Evolutionary conservation across 1,140 invertebrate species (phyloP), one percentile per base, ranked within the genome.

Genomic region (Anoplolepis gracilipes): DNA sequence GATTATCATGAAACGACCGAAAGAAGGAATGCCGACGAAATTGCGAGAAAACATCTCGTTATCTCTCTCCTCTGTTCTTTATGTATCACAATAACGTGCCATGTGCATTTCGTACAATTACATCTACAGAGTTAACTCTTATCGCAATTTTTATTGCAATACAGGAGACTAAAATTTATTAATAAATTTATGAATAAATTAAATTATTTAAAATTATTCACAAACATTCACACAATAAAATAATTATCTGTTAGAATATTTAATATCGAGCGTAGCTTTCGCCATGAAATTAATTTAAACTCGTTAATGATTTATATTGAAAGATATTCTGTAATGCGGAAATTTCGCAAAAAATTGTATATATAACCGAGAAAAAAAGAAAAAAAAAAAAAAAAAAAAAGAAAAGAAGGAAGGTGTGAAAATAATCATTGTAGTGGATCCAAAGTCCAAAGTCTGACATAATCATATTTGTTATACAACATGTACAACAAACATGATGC

Each of bases 391-490:
- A n/a, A n/a, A n/a, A n/a, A n/a, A n/a, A n/a, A n/a, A n/a, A n/a
- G n/a, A n/a, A n/a, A n/a, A n/a, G n/a, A n/a, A n/a, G n/a, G n/a
- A n/a, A n/a, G 19, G 19, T n/a, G 25, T 10, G 57, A 33, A 53
- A 22, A 64, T 67, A 79, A 79, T 79, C 49, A 5, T 13, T 22
- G n/a, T n/a, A 61, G 2, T 65, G 42, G n/a, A 78, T 64, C 13
- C 28, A 0, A 64, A 30, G 16, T 49, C 39, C n/a, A n/a, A n/a
- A n/a, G n/a, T n/a, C n/a, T n/a, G n/a, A n/a, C n/a, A n/a, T 25
- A n/a, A 78, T 53, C 19, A 39, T 53, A 16, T 67, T 79, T 79
- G 30, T 42, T 78, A 49, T n/a, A 10, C 55, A 67, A 78, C 64
- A n/a, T n/a, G n/a, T n/a, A n/a, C n/a, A n/a, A n/a, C n/a, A n/a